These are phyloP conservation scores for Acridotheres tristis DNA, from an alignment of 2,797 vertebrate genomes.

Conservation along the genomic window DNA sequence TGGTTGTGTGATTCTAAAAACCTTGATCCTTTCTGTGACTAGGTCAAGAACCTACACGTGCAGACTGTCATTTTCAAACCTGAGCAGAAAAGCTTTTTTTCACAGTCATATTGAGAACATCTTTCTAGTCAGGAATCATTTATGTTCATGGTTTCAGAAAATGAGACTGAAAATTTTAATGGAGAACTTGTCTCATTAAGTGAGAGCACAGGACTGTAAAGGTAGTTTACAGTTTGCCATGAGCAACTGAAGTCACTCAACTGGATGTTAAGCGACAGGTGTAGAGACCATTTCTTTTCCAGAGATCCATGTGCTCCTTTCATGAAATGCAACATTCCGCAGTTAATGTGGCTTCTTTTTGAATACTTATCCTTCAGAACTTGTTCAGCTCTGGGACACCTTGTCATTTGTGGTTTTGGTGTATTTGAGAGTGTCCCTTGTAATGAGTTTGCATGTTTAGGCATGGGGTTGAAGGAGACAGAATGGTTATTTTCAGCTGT, in stretches of 20 bases:
- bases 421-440: neutral
- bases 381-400: neutral
- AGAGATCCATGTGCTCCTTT: neutral
- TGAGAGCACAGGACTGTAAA: neutral
- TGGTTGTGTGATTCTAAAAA: neutral
- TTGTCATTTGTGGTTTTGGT: neutral
- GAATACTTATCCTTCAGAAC: neutral
- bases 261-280: neutral
- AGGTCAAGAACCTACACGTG: neutral
- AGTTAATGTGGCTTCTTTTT: neutral
- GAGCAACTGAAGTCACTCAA: neutral
- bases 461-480: neutral
- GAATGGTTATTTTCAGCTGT: neutral
- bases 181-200: neutral
- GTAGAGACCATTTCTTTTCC: neutral
- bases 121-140: neutral
- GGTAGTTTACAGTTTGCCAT: neutral
- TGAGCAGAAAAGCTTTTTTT: neutral
- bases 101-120: neutral
- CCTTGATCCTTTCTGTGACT: neutral
- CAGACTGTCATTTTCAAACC: neutral
- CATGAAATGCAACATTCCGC: neutral
- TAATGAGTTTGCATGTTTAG: neutral
- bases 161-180: neutral
- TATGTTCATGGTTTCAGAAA: neutral